phyloP scores from a whole-genome alignment of 2,888 invertebrate species.

The Erpobdella octoculata region DNA sequence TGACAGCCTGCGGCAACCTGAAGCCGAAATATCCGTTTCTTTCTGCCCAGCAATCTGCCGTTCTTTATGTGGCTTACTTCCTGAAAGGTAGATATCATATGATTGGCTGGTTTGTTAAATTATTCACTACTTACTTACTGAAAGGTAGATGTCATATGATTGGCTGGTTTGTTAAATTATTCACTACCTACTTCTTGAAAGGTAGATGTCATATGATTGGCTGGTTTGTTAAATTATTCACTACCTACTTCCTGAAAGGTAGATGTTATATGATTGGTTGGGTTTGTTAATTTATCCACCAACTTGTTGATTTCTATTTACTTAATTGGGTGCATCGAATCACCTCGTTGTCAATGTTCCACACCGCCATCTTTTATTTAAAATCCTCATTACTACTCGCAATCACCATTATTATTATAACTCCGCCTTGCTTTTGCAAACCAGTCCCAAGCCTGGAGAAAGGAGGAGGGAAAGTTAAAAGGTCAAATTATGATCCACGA shows the following conservation, averaged over 20 bases:
- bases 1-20: conserved; percentile 49
- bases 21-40: conserved; percentile 54
- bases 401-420: too few relatives aligned
- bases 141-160: neutral
- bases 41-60: conserved; percentile 47
- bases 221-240: neutral
- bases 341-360: too few relatives aligned
- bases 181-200: neutral
- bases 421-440: too few relatives aligned
- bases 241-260: neutral
- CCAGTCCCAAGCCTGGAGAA: too few relatives aligned
- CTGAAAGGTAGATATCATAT: conserved; percentile 47
- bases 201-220: neutral
- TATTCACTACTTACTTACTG: neutral
- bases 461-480: too few relatives aligned
- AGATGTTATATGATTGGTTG: neutral
- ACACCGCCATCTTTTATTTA: too few relatives aligned
- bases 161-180: neutral
- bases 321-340: too few relatives aligned
- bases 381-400: too few relatives aligned
- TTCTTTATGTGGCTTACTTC: conserved; percentile 51
- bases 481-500: too few relatives aligned
- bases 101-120: neutral
- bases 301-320: too few relatives aligned
- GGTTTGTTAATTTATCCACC: neutral